Base-by-base conservation (phyloP, 2,888 invertebrate genomes). In the Athrips mouffetella region DNA sequence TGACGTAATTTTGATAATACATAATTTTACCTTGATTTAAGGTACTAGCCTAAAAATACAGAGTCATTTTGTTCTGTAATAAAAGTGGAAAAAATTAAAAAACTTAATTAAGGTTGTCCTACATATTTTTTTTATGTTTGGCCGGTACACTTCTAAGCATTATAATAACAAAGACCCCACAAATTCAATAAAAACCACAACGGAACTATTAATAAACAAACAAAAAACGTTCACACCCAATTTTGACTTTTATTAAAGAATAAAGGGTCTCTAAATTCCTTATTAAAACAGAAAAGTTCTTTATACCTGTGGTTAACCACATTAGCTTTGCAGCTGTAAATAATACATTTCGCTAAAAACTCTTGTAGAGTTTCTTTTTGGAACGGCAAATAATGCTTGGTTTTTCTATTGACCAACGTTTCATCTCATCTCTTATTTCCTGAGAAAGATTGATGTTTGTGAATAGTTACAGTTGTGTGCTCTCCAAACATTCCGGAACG, bases 161-260 rank as follows among this genome's bases (percentile, higher is more conserved):
- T 53, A 62, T 63, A 65, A n/a, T 62, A 54, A 60, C 60, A 51
- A 46, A 50, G 58, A 58, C 62, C 58, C 57, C 61, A 62, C 67
- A 69, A 69, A 70, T 62, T 65, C 56, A 60, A 72, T 64, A 69
- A 63, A 74, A 70, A 77, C 65, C 68, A 46, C 58, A 49, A 57
- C 58, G 56, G 61, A 64, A 62, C 64, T 63, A 70, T 67, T 70
- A 66, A 64, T 67, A 73, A 66, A 66, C 64, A 67, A 63, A 72
- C 58, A 77, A 76, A 76, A 80, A 73, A 64, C 62, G 57, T 76
- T 82, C 76, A 72, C 81, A 79, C 81, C 74, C 70, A 71, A 76
- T 79, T 73, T 67, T 53, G 60, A 54, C 60, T 63, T 65, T 74
- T 78, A 76, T 75, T 70, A 67, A 58, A 69, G 62, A 54, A 67